Conservation (phyloP, 2,797 vertebrate species). For the Oreonectes daqikongensis region DNA sequence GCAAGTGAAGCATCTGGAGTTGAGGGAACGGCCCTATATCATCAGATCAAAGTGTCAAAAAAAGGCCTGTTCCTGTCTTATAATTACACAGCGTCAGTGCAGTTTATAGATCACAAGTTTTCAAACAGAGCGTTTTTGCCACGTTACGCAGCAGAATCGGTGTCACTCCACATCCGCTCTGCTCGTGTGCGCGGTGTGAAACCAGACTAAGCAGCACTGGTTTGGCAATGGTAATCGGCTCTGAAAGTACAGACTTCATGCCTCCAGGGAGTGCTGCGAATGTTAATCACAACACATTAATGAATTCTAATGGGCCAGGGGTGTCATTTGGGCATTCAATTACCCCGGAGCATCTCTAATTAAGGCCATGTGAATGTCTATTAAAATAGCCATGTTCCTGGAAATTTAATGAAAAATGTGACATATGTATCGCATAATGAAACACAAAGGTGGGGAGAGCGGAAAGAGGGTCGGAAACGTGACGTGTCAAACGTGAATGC, state of each 20-base stretch:
- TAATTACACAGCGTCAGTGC: slow-evolving; percentile 31
- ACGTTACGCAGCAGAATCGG: background rate
- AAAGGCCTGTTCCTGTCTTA: background rate
- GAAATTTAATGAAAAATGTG: slow-evolving; percentile 48
- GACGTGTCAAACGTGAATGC: background rate
- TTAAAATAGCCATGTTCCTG: slow-evolving; percentile 48
- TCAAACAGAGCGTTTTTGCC: background rate
- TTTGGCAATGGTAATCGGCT: slow-evolving; percentile 8
- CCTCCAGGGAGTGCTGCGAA: slow-evolving; percentile 34
- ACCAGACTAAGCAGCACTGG: background rate
- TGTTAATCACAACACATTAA: slow-evolving; percentile 48
- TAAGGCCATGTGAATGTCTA: slow-evolving; percentile 51
- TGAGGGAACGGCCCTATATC: slow-evolving; percentile 11
- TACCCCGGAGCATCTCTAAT: slow-evolving; percentile 49
- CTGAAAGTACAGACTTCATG: slow-evolving; percentile 12
- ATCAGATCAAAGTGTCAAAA: slow-evolving; percentile 2
- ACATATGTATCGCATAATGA: slow-evolving; percentile 26
- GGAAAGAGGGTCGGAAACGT: background rate
- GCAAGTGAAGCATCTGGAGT: slow-evolving; percentile 36
- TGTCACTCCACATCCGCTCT: background rate
- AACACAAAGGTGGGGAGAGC: slow-evolving; percentile 13
- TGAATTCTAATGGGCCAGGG: slow-evolving; percentile 57
- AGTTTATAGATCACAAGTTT: background rate
- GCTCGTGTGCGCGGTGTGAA: background rate
- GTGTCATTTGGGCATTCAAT: slow-evolving; percentile 56